Conservation (phyloP, 2,113 vertebrate species). For the Sorex fumeus region DNA sequence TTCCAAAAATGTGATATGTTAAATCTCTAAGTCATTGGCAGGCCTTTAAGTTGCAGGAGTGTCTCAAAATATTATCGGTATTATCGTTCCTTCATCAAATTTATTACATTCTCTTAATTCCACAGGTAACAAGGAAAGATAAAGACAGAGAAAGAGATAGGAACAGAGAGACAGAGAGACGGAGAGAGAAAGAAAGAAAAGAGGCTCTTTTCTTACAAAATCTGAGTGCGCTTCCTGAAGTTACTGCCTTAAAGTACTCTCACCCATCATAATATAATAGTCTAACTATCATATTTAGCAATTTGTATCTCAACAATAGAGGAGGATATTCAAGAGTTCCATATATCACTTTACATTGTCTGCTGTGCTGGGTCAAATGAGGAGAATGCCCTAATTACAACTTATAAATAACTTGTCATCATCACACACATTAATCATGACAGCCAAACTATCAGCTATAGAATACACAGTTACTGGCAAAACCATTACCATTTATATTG, state of each 20-base stretch:
- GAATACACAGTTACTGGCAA: not conserved
- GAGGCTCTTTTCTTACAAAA: not conserved
- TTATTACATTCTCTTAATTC: not conserved
- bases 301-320: not conserved
- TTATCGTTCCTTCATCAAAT: slow-evolving; percentile 55
- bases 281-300: not conserved
- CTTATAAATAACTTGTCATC: not conserved
- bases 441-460: slow-evolving; percentile 13
- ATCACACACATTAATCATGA: slow-evolving; percentile 6
- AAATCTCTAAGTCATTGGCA: slow-evolving; percentile 46
- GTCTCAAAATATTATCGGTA: slow-evolving; percentile 52
- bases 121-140: slow-evolving; percentile 7
- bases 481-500: slow-evolving; percentile 25
- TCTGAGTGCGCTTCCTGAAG: not conserved
- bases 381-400: not conserved
- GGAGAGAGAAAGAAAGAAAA: not conserved
- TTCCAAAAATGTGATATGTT: slow-evolving; percentile 63
- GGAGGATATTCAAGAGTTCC: not conserved
- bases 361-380: slow-evolving; percentile 13
- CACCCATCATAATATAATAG: not conserved
- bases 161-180: too few species aligned
- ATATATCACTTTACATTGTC: not conserved
- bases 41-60: slow-evolving; percentile 38
- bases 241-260: not conserved
- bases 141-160: not conserved